Base-by-base conservation (phyloP, 2,888 invertebrate species). In the Luperina testacea region DNA sequence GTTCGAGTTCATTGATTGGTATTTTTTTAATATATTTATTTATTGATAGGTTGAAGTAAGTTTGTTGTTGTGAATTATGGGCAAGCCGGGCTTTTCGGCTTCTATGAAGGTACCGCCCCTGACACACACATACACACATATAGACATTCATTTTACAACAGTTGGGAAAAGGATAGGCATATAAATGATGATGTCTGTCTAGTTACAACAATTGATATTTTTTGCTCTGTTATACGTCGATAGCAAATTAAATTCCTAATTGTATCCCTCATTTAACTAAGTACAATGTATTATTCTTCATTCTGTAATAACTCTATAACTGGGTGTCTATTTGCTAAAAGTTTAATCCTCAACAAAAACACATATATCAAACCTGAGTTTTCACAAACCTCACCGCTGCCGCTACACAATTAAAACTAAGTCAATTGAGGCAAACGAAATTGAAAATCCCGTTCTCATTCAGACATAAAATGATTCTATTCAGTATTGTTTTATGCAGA, bases 401-500 rank as follows among this genome's bases (percentile, higher is more conserved):
- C 32, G 32, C 32, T 32, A 32, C 32, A 32, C 27, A 17, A 27
- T 45, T 32, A 2, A 48, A 63, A 57, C 11, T 48, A 42, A 74
- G 38, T 6, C 9, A 63, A 48, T n/a, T 68, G 51, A 59, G 70
- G 32, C 7, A 65, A 75, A 74, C 20, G 5, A 51, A 63, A 74
- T 32, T 72, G 48, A 27, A 78, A 72, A 53, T 51, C 24, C 5
- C 3, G 57, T 38, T 69, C 32, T 72, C 51, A 45, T 72, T 77
- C 17, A 42, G 24, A 69, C 15, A 69, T 64, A 5, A 72, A 69
- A 42, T 45, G 1, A 48, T 72, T 69, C 8, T 61, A 57, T 59
- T 80, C 53, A 73, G 38, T 72, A 51, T 63, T 77, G 15, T 77
- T 61, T 61, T 48, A 65, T 20, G 24, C 38, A 42, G 32, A 32